Percentiles rank a stretch among this genome's conserved stretches.
Evolutionary conservation across 2,888 invertebrate species (phyloP).

Genomic region (Smittia aterrima): DNA sequence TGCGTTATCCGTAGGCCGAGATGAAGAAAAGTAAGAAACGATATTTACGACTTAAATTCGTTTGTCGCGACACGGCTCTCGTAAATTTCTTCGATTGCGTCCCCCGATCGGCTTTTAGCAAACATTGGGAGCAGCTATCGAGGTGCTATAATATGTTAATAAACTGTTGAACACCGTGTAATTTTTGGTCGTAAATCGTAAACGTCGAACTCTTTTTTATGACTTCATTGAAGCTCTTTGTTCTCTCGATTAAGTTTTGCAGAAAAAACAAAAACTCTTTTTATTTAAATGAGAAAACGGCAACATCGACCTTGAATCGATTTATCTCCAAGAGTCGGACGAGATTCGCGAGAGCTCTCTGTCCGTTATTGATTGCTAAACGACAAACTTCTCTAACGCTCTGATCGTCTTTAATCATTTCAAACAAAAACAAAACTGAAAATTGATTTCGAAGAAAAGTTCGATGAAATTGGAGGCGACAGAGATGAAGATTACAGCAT

Average conservation of each 20-base stretch:
- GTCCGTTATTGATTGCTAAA: no score
- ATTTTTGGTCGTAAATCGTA: neutral
- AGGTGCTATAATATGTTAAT: constrained; percentile 11
- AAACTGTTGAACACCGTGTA: neutral
- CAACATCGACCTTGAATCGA: neutral
- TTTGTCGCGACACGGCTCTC: neutral
- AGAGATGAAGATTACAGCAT: no score
- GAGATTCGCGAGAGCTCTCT: no score
- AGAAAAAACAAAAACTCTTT: neutral
- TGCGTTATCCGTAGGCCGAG: neutral
- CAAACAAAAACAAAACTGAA: no score
- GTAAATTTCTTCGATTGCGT: neutral
- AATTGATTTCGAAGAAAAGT: no score
- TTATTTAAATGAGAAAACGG: neutral
- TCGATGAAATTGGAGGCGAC: no score
- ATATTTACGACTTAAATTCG: neutral
- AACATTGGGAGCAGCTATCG: neutral
- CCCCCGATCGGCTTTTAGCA: neutral
- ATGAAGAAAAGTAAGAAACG: neutral
- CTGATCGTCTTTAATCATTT: no score
- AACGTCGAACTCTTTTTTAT: neutral
- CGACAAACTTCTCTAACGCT: no score
- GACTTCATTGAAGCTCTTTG: neutral
- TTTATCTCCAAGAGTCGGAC: no score
- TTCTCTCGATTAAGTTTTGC: neutral